Evolutionary conservation across 2,113 vertebrate genomes (phyloP), one percentile per base, ranked within the genome.

Genomic region (Gasterosteus nipponicus): DNA sequence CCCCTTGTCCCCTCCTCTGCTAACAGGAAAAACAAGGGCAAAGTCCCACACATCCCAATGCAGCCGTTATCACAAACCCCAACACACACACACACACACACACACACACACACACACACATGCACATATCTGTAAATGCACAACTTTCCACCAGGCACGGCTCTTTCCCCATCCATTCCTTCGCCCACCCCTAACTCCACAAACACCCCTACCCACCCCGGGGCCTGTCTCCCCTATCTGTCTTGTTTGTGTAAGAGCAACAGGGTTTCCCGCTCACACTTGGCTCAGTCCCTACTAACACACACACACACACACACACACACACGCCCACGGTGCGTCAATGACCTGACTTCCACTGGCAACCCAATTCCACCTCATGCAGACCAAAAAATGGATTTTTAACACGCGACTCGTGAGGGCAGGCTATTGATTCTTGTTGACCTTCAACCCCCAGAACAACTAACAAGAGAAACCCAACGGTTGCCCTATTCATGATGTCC

Each of bases 231-330:
- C 81, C 59, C 38, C 58, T 82, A 86, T 89, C 87, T 31, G 81
- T 19, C 73, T 31, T 89, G 91, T 87, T 92, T 92, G 83, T 78
- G 73, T 73, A 90, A 90, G 73, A 85, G 74, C 85, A 88, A 92
- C 91, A 91, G 73, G 70, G 85, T 87, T 92, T 93, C 90, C 91
- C 84, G 87, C 89, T 92, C 83, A 44, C 51, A 69, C 83, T 89
- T 91, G 90, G 89, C 88, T 44, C 65, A 7, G 49, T 62, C 63
- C 73, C 78, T 53, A 47, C 64, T 42, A 60, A 59, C 31, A 59
- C 56, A 58, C 57, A 19, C 53, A 54, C 51, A 5, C 51, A 12
- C 51, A 83, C 84, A 84, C 85, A 83, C 78, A 12, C 10, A 42
- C 42, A 44, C 78, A 80, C 88, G 83, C 84, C 69, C 86, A 77